Evolutionary conservation across 2,888 invertebrate species (phyloP).

Genomic region (Drosophila robusta): DNA sequence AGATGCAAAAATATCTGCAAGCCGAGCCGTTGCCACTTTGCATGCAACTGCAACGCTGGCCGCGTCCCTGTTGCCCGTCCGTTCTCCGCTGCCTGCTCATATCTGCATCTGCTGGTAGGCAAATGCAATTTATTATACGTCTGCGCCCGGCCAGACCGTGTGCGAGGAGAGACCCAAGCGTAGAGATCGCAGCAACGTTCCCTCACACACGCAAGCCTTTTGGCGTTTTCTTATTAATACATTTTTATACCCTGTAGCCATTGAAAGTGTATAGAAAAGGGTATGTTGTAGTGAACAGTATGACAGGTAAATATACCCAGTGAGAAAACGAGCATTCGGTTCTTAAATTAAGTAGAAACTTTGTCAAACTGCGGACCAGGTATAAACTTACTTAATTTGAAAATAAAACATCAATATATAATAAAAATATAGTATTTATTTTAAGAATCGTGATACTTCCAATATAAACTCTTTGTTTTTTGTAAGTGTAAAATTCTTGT

Average conservation of each 20-base stretch:
- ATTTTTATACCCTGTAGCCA: slow-evolving; percentile 67
- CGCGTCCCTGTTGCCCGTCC: slow-evolving; percentile 27
- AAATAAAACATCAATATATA: no score
- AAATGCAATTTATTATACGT: slow-evolving; percentile 82
- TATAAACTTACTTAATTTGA: no score
- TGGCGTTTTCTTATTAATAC: slow-evolving; percentile 82
- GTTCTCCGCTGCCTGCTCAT: slow-evolving; percentile 38
- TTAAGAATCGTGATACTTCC: no score
- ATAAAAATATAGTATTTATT: no score
- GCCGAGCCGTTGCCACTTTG: slow-evolving; percentile 50
- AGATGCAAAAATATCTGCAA: slow-evolving; percentile 76
- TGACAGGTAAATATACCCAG: no score
- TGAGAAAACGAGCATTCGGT: no score
- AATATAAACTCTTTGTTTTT: no score
- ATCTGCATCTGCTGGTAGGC: slow-evolving; percentile 63
- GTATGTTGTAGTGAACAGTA: no score
- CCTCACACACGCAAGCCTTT: slow-evolving; percentile 76
- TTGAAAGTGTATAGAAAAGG: not conserved
- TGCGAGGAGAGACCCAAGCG: slow-evolving; percentile 12
- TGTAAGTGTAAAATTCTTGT: no score
- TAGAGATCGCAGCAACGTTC: slow-evolving; percentile 30
- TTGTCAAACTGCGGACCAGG: no score
- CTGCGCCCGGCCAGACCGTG: slow-evolving; percentile 62
- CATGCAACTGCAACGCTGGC: slow-evolving; percentile 61
- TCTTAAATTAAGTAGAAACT: no score